phyloP scores from a whole-genome alignment of 1,140 invertebrate species.

The Phymastichus coffea region DNA sequence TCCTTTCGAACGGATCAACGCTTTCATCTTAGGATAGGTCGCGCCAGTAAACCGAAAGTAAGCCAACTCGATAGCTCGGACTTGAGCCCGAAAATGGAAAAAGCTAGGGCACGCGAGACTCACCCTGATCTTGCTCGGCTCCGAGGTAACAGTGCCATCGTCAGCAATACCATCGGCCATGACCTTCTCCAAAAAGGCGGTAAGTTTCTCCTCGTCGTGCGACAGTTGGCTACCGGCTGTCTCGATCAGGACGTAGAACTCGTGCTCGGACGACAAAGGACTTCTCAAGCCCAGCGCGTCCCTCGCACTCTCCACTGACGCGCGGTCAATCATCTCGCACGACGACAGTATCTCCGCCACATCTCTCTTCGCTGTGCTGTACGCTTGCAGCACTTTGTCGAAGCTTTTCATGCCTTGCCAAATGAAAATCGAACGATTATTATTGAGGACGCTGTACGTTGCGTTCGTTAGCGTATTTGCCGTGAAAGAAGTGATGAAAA shows the following conservation, averaged over 20 bases:
- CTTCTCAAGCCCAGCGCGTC: constrained; percentile 64
- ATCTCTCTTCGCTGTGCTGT: constrained; percentile 69
- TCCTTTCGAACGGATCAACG: too few relatives aligned
- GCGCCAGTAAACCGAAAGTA: too few relatives aligned
- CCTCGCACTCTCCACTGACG: constrained; percentile 64
- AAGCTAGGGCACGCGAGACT: too few relatives aligned
- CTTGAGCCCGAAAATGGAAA: too few relatives aligned
- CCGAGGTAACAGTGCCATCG: constrained; percentile 83
- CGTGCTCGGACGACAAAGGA: constrained; percentile 53
- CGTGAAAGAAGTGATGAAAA: too few relatives aligned
- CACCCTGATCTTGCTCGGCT: constrained; percentile 76
- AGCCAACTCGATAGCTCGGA: too few relatives aligned
- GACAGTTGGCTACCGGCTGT: constrained; percentile 78
- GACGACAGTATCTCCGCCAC: constrained; percentile 90
- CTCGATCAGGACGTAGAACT: constrained; percentile 92
- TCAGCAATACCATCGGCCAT: constrained; percentile 70
- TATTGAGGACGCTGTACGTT: too few relatives aligned
- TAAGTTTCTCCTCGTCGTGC: constrained; percentile 89
- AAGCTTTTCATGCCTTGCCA: constrained; percentile 76
- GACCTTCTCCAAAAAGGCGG: constrained; percentile 71
- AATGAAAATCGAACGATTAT: too few relatives aligned
- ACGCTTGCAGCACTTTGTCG: constrained; percentile 74
- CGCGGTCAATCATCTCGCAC: constrained; percentile 87
- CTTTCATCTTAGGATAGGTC: too few relatives aligned
- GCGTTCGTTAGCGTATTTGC: too few relatives aligned